These are phyloP conservation scores for Pardosa pseudoannulata DNA, from an alignment of 2,888 invertebrate species.

Conservation along the genomic window DNA sequence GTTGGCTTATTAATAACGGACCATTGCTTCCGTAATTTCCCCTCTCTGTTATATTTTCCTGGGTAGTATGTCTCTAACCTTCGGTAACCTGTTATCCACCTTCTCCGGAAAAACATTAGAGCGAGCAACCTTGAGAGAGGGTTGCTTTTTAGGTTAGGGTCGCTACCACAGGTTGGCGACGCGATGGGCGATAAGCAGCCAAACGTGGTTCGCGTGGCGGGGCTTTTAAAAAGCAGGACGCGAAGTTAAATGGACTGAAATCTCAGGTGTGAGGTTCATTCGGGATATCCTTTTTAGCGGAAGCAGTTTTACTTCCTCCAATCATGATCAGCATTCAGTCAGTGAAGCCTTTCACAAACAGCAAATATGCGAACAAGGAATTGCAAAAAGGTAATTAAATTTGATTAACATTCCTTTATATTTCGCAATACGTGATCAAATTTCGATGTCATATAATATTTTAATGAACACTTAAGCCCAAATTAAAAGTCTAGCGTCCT, in stretches of 20 bases:
- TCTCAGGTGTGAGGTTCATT: slow-evolving; percentile 13
- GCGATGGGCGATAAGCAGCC: background rate
- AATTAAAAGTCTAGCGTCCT: no score
- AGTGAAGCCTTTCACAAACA: slow-evolving; percentile 60
- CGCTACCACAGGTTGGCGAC: background rate
- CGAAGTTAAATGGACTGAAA: background rate
- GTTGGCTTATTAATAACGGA: background rate
- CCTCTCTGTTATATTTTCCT: background rate
- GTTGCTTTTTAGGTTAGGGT: background rate
- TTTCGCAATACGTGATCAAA: no score
- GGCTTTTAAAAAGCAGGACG: background rate
- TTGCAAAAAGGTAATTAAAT: slow-evolving; percentile 4
- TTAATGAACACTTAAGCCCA: no score
- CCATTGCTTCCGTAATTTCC: background rate
- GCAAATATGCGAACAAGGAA: slow-evolving; percentile 40
- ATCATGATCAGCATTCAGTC: slow-evolving; percentile 55
- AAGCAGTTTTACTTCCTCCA: background rate
- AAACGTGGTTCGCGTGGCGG: background rate
- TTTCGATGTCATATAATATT: no score
- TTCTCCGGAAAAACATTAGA: slow-evolving; percentile 1
- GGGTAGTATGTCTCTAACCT: background rate
- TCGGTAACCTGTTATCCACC: slow-evolving; percentile 1
- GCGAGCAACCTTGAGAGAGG: background rate
- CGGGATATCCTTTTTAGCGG: background rate
- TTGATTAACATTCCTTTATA: no score